Evolutionary conservation across 1,140 invertebrate species (phyloP).

Genomic region (Tetramorium alpestre): DNA sequence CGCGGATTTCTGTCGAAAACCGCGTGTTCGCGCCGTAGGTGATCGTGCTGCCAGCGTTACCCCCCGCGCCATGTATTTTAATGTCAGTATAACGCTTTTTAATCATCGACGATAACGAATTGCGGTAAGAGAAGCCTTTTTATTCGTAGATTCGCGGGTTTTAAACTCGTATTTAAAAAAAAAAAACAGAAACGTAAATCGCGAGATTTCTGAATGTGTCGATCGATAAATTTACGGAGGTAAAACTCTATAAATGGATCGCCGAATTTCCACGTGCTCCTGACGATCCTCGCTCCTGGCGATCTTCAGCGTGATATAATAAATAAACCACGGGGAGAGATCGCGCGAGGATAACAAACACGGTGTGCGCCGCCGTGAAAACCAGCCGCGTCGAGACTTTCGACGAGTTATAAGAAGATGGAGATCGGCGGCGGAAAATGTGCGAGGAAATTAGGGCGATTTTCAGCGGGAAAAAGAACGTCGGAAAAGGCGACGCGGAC

Average conservation of each 20-base stretch:
- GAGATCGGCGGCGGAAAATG: neutral
- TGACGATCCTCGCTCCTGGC: neutral
- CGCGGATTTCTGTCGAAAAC: conserved; percentile 67
- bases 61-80: neutral
- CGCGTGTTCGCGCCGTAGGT: conserved; percentile 12
- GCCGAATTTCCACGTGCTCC: neutral
- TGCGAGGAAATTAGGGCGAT: neutral
- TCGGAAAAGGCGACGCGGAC: neutral
- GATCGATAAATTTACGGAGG: neutral
- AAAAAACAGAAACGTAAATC: neutral
- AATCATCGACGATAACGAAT: neutral
- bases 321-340: neutral
- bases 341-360: neutral
- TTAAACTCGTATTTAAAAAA: neutral
- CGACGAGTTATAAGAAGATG: neutral
- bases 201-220: neutral
- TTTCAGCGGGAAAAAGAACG: neutral
- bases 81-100: neutral
- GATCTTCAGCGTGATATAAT: conserved; percentile 3
- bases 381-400: neutral
- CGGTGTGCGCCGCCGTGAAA: neutral
- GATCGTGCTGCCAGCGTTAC: neutral
- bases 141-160: neutral
- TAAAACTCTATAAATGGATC: neutral
- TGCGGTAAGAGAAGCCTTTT: too few relatives aligned